These are phyloP conservation scores for Jaculus jaculus DNA, from an alignment of 2,113 vertebrate species.

Conservation along the genomic window DNA sequence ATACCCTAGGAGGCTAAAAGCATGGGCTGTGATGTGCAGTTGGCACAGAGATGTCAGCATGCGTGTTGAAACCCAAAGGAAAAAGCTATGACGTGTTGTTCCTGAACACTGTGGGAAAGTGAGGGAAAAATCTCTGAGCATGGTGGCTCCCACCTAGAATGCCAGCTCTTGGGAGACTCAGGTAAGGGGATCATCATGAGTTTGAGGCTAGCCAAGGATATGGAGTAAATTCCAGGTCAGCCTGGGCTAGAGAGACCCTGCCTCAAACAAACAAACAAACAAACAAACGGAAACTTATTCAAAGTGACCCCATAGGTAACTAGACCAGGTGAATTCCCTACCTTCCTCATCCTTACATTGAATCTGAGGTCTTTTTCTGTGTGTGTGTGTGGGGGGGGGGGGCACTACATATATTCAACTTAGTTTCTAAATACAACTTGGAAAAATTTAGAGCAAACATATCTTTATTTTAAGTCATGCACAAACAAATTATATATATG, in stretches of 20 bases:
- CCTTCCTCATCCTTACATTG: background rate
- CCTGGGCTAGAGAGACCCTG: too few species aligned
- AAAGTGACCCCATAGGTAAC: background rate
- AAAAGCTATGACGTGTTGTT: background rate
- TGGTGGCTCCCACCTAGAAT: too few species aligned
- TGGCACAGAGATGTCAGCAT: background rate
- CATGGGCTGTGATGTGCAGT: background rate
- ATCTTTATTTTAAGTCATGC: too few species aligned
- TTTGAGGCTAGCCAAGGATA: too few species aligned
- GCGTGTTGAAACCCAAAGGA: background rate
- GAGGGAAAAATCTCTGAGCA: too few species aligned
- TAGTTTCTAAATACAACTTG: too few species aligned
- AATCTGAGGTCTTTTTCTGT: background rate
- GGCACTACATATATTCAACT: too few species aligned
- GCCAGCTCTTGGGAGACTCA: too few species aligned
- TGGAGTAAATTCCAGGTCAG: too few species aligned
- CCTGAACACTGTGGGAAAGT: background rate
- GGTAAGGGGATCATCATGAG: too few species aligned
- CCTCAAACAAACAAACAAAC: background rate
- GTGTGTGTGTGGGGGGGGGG: background rate
- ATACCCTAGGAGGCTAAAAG: background rate
- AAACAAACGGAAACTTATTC: background rate
- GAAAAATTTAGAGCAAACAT: too few species aligned
- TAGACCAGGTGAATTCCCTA: constrained; percentile 10
- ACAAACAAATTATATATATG: too few species aligned